Base-by-base conservation (phyloP, 2,113 vertebrate species). In the Harpagus bidentatus region DNA sequence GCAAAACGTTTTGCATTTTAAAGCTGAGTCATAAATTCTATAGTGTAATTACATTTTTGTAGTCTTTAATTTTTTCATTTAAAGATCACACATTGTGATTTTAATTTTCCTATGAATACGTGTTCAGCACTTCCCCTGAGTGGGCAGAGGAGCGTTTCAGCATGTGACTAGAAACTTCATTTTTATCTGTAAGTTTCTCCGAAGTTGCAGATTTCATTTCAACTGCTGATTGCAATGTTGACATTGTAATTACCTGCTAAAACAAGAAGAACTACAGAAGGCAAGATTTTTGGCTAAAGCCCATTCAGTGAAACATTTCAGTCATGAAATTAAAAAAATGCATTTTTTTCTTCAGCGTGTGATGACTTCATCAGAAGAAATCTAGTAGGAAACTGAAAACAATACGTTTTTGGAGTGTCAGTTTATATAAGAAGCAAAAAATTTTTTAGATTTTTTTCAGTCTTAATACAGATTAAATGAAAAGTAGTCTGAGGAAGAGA, bases 31-130 rank as follows among this genome's bases (percentile, higher is more conserved):
- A 96, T 96, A 96, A 96, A 96, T 96, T 95, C 74, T 89, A 2
- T 66, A 88, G 89, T 88, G 62, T 96, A 96, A 95, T 96, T 96
- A 96, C 45, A 81, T 91, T 95, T 93, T 67, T 88, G 42, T 63
- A 93, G 82, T 77, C 94, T 91, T 96, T 83, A 91, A 94, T 95
- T 95, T 96, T 97, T 97, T 95, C 87, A 93, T 96, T 96, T 97
- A 93, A 91, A 95, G 93, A 97, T 96, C 94, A 93, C 87, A 82
- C 81, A 61, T 94, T 29, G 13, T 93, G 71, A 83, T 93, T 90
- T 88, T 62, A 72, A 72, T 88, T 91, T 88, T 69, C 42, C 56
- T 88, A 34, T 94, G 85, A 96, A 91, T 95, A 43, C 7, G 3
- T 47, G 62, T 85, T 88, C 58, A 76, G 71, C 2, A 7, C 38